Evolutionary conservation across 2,888 invertebrate species (phyloP), one percentile per base, ranked within the genome.

Genomic region (Eumerus sabulonum): DNA sequence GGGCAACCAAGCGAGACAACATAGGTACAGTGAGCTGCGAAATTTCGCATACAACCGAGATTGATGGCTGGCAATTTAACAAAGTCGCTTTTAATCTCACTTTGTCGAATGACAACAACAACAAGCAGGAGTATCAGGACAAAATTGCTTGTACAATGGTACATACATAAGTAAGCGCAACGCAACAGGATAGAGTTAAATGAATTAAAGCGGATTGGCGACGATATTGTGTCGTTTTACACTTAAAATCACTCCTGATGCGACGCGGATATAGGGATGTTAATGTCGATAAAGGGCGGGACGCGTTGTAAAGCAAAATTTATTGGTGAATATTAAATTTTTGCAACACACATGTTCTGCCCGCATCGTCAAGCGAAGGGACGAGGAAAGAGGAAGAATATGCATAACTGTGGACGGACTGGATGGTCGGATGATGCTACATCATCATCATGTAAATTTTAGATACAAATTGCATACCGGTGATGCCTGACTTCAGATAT

Each of bases 31-130:
- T 27, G 27, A 27, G 35, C 48, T 50, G 51, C 42, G 44, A 59
- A 38, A 67, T 59, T 50, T 67, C 57, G 51, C 59, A 36, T 38
- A 45, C 35, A 51, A 45, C 68, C 51, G 59, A 82, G 82, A 83
- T 83, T 83, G 82, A 84, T 84, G 81, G 79, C 73, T 82, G 71
- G 82, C 82, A 82, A 84, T 84, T 84, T 83, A 82, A 83, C 83
- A 83, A 83, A 83, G 83, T 82, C 83, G 83, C 62, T 82, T 77
- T 82, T 83, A 83, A 83, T 83, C 83, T 82, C 82, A 83, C 81
- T 82, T 79, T 81, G 81, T 72, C 81, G 68, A 62, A 63, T 70
- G 50, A 16, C 19, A 48, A 60, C 68, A 51, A 14, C 38, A 9
- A 11, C 12, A 13, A 17, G 36, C 54, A 19, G 16, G 19, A 16